Evolutionary conservation across 1,140 invertebrate species (phyloP).

Genomic region (Frieseomelitta varia): DNA sequence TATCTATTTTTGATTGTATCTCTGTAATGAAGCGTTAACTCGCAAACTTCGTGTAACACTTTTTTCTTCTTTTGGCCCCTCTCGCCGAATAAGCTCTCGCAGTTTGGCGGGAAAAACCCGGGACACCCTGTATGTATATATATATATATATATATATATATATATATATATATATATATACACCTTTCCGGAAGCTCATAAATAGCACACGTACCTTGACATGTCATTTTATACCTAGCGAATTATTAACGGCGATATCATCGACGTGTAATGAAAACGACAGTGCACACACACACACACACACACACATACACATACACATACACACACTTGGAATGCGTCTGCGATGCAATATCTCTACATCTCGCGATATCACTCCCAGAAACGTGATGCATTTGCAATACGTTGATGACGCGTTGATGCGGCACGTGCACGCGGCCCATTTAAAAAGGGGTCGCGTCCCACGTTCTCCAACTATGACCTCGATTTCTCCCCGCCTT

Average conservation of each 20-base stretch:
- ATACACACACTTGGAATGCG: background rate
- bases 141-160: too few species aligned
- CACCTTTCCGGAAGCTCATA: background rate
- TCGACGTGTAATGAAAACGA: background rate
- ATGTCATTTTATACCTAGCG: background rate
- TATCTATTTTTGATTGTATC: too few species aligned
- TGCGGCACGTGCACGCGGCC: background rate
- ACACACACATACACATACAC: too few species aligned
- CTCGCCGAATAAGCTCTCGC: too few species aligned
- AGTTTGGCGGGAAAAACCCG: too few species aligned
- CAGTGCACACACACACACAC: background rate
- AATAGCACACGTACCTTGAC: background rate
- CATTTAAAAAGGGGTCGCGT: slow-evolving; percentile 56
- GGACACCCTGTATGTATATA: too few species aligned
- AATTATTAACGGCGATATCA: slow-evolving; percentile 1
- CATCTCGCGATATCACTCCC: slow-evolving; percentile 9
- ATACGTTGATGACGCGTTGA: background rate
- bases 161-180: too few species aligned
- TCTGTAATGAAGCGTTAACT: too few species aligned
- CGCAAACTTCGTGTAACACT: too few species aligned
- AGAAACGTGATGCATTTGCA: background rate
- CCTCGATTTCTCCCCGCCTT: slow-evolving; percentile 34
- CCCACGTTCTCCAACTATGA: slow-evolving; percentile 15
- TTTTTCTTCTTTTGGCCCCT: too few species aligned
- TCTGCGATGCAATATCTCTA: background rate